Percentiles rank a stretch among this genome's conserved stretches.
Evolutionary conservation across 2,888 invertebrate genomes (phyloP).

Genomic region (Sminthurides aquaticus): DNA sequence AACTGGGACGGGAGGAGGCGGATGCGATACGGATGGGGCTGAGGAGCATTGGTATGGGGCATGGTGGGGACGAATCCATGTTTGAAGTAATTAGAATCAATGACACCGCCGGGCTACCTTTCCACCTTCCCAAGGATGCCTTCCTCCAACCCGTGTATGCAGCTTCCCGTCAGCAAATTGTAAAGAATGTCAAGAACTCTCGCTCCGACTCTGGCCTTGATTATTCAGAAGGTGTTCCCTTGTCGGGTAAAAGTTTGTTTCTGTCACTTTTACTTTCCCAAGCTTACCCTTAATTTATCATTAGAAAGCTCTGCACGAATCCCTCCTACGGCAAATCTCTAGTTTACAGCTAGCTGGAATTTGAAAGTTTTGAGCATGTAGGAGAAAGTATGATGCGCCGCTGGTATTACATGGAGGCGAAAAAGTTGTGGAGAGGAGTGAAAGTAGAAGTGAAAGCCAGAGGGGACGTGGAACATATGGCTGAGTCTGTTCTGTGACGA

Average conservation of each 20-base stretch:
- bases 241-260: constrained; percentile 1
- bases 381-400: too few relatives aligned
- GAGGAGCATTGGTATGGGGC: constrained; percentile 23
- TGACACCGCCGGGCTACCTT: constrained; percentile 17
- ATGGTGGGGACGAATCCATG: constrained; percentile 15
- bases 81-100: constrained; percentile 23
- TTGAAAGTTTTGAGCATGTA: too few relatives aligned
- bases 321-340: too few relatives aligned
- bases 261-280: neutral
- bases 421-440: too few relatives aligned
- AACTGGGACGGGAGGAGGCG: constrained; percentile 1
- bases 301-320: too few relatives aligned
- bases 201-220: neutral
- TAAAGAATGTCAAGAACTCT: neutral
- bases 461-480: too few relatives aligned
- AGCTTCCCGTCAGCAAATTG: neutral
- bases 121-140: constrained; percentile 12
- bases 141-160: neutral
- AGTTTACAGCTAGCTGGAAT: too few relatives aligned
- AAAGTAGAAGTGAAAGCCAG: too few relatives aligned
- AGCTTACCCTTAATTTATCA: neutral
- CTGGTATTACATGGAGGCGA: too few relatives aligned
- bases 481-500: too few relatives aligned
- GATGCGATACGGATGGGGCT: constrained; percentile 21
- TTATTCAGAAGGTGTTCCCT: neutral